Evolutionary conservation across 2,797 vertebrate genomes (phyloP), one percentile per base, ranked within the genome.

Genomic region (Nannoperca obscura): DNA sequence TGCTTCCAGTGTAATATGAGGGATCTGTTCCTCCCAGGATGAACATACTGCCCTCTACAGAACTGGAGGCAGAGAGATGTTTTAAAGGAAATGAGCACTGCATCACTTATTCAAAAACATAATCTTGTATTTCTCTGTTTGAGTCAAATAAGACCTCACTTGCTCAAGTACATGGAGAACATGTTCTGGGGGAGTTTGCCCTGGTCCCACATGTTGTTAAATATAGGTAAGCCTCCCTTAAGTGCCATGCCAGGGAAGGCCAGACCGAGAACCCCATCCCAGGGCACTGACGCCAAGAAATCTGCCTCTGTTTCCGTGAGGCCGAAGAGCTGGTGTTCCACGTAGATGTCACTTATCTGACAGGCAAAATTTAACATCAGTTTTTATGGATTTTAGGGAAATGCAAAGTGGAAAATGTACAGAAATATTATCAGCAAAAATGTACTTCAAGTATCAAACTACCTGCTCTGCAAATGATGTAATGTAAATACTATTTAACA

Each of bases 91-190:
- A 34, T 30, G 17, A 58, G 17, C n/a, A 30, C 11, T 46, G 27
- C 38, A 8, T 19, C 19, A 30, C 22, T 44, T 34, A 44, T 24
- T 5, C 11, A 34, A 69, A 71, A 57, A 22, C 22, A 50, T 2
- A 0, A 59, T 49, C 9, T 10, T 66, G 47, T 20, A 24, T 34
- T 20, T 12, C 40, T 74, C 24, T 58, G 71, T 79, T 32, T 0
- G 14, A 42, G 11, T 58, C 32, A 49, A 30, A 62, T 10, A 24
- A 50, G 24, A 27, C 12, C 50, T 62, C 67, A 76, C 61, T 60
- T 76, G 80, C 69, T 85, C 67, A 87, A 68, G 66, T 88, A 88
- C 63, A 89, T 78, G 61, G 88, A 91, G 74, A 90, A 91, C 46
- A 86, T 32, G 52, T 88, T n/a, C n/a, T 64, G 66, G 6, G 70